Percentiles rank a stretch among this genome's conserved stretches.
These are phyloP conservation scores for Cyprinodon variegatus DNA, from an alignment of 2,113 vertebrate species.

Conservation along the genomic window DNA sequence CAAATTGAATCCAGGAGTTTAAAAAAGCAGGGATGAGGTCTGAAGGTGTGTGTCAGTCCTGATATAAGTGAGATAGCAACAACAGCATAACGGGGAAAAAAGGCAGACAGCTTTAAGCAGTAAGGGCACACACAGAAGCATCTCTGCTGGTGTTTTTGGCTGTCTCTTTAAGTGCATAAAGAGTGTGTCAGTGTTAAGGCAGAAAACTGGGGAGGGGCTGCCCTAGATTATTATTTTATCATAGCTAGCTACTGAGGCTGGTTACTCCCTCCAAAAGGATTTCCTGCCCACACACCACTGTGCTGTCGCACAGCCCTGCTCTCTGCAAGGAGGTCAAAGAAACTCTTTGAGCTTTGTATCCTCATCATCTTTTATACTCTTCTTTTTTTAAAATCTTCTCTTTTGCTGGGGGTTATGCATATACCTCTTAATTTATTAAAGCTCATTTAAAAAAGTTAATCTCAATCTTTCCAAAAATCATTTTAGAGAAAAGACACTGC, in stretches of 20 bases:
- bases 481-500: neutral
- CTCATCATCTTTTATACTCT: constrained; percentile 3
- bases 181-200: constrained; percentile 36
- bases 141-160: constrained; percentile 1
- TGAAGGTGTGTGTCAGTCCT: constrained; percentile 36
- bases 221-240: constrained; percentile 83
- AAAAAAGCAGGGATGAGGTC: constrained; percentile 38
- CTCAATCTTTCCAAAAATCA: neutral
- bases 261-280: constrained; percentile 66
- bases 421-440: neutral
- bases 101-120: constrained; percentile 46
- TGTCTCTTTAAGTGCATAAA: neutral
- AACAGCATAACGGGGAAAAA: constrained; percentile 2
- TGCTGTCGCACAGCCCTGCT: constrained; percentile 30
- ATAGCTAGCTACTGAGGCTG: constrained; percentile 57
- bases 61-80: constrained; percentile 42
- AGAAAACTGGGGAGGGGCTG: constrained; percentile 63
- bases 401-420: neutral
- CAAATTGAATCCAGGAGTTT: constrained; percentile 55
- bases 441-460: neutral
- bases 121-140: constrained; percentile 39
- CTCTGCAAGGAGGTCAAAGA: constrained; percentile 38
- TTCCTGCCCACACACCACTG: constrained; percentile 56
- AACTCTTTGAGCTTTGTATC: constrained; percentile 14
- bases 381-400: constrained; percentile 14